These are phyloP conservation scores for Lontra canadensis DNA, from an alignment of 2,113 vertebrate species.

Conservation along the genomic window DNA sequence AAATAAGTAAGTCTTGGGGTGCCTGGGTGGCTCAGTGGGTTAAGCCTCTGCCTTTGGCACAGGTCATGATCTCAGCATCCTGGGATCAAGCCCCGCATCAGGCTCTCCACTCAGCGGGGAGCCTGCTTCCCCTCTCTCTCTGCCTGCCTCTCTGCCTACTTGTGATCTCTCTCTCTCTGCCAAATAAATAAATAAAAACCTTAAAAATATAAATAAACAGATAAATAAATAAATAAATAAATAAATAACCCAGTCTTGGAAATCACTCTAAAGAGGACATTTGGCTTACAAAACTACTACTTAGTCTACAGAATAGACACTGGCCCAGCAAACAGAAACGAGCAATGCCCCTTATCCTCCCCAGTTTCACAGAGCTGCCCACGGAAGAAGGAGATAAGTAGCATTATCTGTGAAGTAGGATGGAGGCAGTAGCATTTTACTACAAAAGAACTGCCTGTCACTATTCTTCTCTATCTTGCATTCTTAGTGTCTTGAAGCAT, in stretches of 20 bases:
- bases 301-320: neutral
- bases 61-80: no score
- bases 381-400: neutral
- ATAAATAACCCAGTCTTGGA: slow-evolving; percentile 36
- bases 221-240: neutral
- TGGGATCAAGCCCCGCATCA: no score
- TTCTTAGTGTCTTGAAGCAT: neutral
- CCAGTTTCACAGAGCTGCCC: neutral
- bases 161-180: no score
- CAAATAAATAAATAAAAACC: no score
- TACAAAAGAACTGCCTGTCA: neutral
- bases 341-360: neutral
- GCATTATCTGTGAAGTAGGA: neutral
- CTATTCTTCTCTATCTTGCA: neutral
- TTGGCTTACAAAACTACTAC: slow-evolving; percentile 42
- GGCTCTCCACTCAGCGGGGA: no score
- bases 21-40: no score
- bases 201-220: no score
- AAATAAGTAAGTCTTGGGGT: no score
- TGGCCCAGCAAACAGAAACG: neutral
- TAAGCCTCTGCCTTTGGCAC: no score
- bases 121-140: no score
- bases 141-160: no score
- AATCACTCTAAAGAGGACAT: slow-evolving; percentile 11
- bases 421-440: neutral